Evolutionary conservation across 2,888 invertebrate species (phyloP).

Genomic region (Merodon equestris): DNA sequence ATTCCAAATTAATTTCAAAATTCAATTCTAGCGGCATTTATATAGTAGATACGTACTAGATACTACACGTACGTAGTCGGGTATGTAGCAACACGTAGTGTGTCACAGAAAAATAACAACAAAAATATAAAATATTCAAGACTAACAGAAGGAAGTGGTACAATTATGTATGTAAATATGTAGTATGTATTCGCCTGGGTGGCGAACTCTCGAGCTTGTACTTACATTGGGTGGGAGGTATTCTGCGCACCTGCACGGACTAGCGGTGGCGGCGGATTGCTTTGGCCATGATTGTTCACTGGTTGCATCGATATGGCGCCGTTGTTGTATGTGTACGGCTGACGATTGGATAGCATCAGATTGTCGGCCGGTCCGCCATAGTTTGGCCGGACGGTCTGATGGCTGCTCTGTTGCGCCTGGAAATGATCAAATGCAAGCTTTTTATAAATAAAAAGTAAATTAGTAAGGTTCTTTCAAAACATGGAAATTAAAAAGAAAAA

Average conservation of each 20-base stretch:
- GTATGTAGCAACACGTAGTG: conserved; percentile 15
- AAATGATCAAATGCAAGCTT: conserved; percentile 27
- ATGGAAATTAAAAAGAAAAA: background rate
- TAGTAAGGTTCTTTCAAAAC: conserved; percentile 10
- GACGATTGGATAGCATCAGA: conserved; percentile 75
- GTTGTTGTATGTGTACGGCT: conserved; percentile 75
- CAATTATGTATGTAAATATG: conserved; percentile 37
- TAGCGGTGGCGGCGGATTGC: conserved; percentile 82
- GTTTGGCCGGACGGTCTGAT: conserved; percentile 64
- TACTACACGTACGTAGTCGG: too few relatives aligned
- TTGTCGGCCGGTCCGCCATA: conserved; percentile 76
- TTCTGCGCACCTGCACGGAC: conserved; percentile 81
- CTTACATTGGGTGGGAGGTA: conserved; percentile 76
- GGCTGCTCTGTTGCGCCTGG: conserved; percentile 59
- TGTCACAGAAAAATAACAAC: conserved; percentile 8
- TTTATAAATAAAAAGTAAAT: conserved; percentile 16
- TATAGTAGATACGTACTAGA: conserved; percentile 1
- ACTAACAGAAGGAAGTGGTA: conserved; percentile 68
- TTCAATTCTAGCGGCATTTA: conserved; percentile 49
- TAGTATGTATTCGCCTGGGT: conserved; percentile 1
- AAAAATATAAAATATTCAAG: conserved; percentile 45
- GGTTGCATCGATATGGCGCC: conserved; percentile 77
- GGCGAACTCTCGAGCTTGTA: conserved; percentile 39
- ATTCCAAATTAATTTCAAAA: conserved; percentile 52
- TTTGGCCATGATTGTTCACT: conserved; percentile 75